These are phyloP conservation scores for Lordiphosa collinella DNA, from an alignment of 1,140 invertebrate genomes.

Conservation along the genomic window DNA sequence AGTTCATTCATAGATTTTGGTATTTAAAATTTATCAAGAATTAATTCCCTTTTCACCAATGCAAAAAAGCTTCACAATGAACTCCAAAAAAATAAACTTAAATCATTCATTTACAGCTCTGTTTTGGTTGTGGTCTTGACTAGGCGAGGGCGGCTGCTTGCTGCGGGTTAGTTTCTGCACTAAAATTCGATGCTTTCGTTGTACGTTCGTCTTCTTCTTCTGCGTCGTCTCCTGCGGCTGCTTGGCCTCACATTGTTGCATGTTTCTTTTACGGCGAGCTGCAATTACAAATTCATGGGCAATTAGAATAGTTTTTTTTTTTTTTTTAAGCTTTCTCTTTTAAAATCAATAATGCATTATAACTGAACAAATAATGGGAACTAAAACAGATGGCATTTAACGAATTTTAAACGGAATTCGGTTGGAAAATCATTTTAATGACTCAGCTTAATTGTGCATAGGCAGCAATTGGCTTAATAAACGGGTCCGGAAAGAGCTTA, in stretches of 20 bases:
- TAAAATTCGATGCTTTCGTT: conserved; percentile 3
- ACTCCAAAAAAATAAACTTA: no score
- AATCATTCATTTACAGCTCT: neutral
- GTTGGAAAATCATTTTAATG: no score
- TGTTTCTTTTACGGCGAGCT: conserved; percentile 39
- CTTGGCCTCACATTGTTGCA: conserved; percentile 59
- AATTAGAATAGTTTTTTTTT: neutral
- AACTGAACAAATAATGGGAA: no score
- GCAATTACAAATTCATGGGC: conserved; percentile 21
- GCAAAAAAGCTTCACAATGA: no score
- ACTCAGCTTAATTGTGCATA: no score
- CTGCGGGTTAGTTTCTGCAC: neutral
- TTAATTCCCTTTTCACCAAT: no score
- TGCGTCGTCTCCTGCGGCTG: conserved; percentile 19
- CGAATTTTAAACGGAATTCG: no score
- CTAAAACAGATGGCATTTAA: no score
- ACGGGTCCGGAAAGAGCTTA: no score
- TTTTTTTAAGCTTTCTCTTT: neutral
- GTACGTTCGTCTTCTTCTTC: conserved; percentile 18
- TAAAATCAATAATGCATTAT: conserved; percentile 11
- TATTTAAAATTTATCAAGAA: no score
- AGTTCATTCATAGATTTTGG: neutral
- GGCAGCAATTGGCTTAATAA: no score
- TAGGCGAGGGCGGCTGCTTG: conserved; percentile 7
- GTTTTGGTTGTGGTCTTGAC: conserved; percentile 11